Percentiles rank a stretch among this genome's conserved stretches.
Evolutionary conservation across 1,140 invertebrate species (phyloP).

Genomic region (Orchesella cincta): DNA sequence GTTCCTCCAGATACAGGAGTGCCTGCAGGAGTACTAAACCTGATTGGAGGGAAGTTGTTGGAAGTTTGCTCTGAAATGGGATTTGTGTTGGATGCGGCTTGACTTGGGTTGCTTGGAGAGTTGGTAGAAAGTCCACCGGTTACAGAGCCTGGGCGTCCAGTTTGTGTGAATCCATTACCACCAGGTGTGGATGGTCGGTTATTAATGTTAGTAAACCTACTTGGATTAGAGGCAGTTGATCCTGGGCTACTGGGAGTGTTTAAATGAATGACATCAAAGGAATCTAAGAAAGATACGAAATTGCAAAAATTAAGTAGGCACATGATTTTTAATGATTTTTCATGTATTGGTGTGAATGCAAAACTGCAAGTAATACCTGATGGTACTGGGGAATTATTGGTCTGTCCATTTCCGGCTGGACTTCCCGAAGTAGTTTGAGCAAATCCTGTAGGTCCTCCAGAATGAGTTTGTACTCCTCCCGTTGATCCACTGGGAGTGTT

Average conservation of each 20-base stretch:
- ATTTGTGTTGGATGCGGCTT: no score
- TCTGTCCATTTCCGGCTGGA: no score
- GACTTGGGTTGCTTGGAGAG: background rate
- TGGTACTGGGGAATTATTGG: background rate
- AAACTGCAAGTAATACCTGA: background rate
- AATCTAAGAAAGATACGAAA: background rate
- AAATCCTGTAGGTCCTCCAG: no score
- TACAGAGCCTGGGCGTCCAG: background rate
- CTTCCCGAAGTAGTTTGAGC: no score
- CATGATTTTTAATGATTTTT: no score
- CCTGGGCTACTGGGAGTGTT: background rate
- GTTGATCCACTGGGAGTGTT: background rate
- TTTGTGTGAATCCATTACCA: background rate
- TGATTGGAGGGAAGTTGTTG: no score
- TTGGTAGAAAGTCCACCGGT: background rate
- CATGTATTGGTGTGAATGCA: background rate
- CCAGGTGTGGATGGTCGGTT: no score
- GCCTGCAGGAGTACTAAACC: background rate
- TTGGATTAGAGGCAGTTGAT: background rate
- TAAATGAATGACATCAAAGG: constrained; percentile 8
- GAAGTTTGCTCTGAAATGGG: no score
- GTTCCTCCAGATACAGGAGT: no score
- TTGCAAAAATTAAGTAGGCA: no score
- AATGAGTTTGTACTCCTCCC: background rate
- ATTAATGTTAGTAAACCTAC: no score